Percentiles rank a stretch among this genome's conserved stretches.
Conservation (phyloP, 2,797 vertebrate species). For the Clamator glandarius region DNA sequence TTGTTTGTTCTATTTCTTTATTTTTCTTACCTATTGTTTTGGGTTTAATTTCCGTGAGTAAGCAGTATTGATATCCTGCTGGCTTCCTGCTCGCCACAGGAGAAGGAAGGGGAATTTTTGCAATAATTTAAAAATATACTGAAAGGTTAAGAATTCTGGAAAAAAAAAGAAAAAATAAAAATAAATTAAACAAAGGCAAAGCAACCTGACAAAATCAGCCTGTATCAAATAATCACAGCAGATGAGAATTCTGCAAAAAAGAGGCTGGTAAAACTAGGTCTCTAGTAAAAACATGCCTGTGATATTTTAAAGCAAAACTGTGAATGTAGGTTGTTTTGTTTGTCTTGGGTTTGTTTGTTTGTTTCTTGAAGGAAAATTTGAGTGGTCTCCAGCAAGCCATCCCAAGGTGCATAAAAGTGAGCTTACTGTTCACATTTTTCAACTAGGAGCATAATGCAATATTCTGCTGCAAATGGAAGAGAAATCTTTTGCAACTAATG, state of each 20-base stretch:
- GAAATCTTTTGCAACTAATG: neutral
- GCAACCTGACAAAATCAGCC: neutral
- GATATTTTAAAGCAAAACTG: neutral
- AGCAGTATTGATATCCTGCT: conserved; percentile 69
- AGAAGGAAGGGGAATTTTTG: conserved; percentile 66
- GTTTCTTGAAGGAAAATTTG: neutral
- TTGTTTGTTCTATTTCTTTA: conserved; percentile 60
- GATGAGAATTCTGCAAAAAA: neutral
- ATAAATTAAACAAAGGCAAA: neutral
- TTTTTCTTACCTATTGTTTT: conserved; percentile 72
- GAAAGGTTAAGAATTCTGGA: conserved; percentile 26
- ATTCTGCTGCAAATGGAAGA: neutral
- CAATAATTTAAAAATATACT: conserved; percentile 66
- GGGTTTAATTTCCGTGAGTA: conserved; percentile 61
- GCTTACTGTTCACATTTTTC: conserved; percentile 3
- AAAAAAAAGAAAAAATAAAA: neutral
- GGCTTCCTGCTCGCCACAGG: conserved; percentile 62
- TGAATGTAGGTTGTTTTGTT: neutral
- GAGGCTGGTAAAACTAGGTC: neutral
- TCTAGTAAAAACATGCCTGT: neutral
- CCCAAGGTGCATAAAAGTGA: neutral
- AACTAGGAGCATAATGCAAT: neutral
- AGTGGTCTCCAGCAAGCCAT: neutral
- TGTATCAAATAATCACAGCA: neutral
- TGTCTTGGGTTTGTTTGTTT: neutral